Conservation (phyloP, 2,888 invertebrate species). For the Gasteruption jaculator region DNA sequence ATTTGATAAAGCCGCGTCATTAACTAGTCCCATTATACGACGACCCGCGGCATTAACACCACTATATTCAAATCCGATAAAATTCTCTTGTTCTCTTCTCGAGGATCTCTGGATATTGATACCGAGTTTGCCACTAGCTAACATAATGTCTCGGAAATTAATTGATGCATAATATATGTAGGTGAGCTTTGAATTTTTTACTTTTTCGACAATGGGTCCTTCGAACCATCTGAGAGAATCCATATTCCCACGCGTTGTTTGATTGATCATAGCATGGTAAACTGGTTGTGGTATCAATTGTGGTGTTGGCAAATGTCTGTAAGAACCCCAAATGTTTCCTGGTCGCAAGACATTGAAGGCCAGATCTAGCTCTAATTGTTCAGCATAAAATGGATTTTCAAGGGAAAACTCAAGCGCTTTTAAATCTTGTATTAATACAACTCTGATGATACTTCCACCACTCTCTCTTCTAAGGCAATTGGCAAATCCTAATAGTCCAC, state of each 20-base stretch:
- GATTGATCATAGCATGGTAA: conserved; percentile 75
- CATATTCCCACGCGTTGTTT: conserved; percentile 80
- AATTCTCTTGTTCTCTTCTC: conserved; percentile 62
- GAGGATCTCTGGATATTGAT: conserved; percentile 74
- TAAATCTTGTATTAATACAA: conserved; percentile 59
- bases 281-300: conserved; percentile 51
- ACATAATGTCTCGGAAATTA: conserved; percentile 94
- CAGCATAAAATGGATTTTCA: conserved; percentile 61
- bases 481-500: conserved; percentile 80
- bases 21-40: conserved; percentile 51
- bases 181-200: conserved; percentile 41
- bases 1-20: conserved; percentile 53
- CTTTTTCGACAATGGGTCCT: conserved; percentile 53
- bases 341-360: conserved; percentile 65
- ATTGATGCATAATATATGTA: conserved; percentile 72
- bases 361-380: conserved; percentile 69
- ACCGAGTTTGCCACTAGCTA: conserved; percentile 84
- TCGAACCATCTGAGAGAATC: conserved; percentile 82
- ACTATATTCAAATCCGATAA: conserved; percentile 67
- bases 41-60: conserved; percentile 55
- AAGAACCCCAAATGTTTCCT: conserved; percentile 70
- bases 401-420: conserved; percentile 65
- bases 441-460: conserved; percentile 58
- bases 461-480: conserved; percentile 82
- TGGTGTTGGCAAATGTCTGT: conserved; percentile 72